Evolutionary conservation across 2,888 invertebrate genomes (phyloP), one percentile per base, ranked within the genome.

Genomic region (Ecliptopera silaceata): DNA sequence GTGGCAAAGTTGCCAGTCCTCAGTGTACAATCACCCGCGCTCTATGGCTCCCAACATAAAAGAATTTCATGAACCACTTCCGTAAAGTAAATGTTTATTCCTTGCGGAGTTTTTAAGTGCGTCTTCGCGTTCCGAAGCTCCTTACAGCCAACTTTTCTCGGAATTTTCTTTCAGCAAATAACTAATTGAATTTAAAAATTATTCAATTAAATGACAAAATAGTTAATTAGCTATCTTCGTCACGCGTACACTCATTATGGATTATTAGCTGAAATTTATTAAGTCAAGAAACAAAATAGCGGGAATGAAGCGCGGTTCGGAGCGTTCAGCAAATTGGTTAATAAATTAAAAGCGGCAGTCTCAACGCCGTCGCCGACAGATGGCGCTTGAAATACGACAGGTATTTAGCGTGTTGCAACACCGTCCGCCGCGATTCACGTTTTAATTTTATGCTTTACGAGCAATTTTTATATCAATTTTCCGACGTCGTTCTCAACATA

Each of bases 321-420:
- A 68, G 80, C 83, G 84, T 84, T 86, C 85, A 82, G 82, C 82
- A 88, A 89, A 89, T 89, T 89, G 88, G 88, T 87, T 88, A 88
- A 89, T 89, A 89, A 89, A 89, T 89, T 89, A 87, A 88, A 89
- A 84, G 82, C 83, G 83, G 84, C 87, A 88, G 86, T 88, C 86
- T 88, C 86, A 77, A 77, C 76, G 80, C 86, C 84, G 89, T 90
- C 89, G 84, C 65, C 83, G 84, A 84, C 89, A 90, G 89, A 86
- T 88, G 89, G 86, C 85, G 89, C 79, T 62, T 90, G 88, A 90
- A 86, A 85, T 88, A 89, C 88, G 87, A 88, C 89, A 89, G 89
- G 89, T 89, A 89, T 88, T 89, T 89, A 89, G 87, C 86, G 80
- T 88, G 88, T 87, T 87, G 88, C 88, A 88, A 86, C 86, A 88